Conservation (phyloP, 2,797 vertebrate genomes). For the Epinephelus coioides region DNA sequence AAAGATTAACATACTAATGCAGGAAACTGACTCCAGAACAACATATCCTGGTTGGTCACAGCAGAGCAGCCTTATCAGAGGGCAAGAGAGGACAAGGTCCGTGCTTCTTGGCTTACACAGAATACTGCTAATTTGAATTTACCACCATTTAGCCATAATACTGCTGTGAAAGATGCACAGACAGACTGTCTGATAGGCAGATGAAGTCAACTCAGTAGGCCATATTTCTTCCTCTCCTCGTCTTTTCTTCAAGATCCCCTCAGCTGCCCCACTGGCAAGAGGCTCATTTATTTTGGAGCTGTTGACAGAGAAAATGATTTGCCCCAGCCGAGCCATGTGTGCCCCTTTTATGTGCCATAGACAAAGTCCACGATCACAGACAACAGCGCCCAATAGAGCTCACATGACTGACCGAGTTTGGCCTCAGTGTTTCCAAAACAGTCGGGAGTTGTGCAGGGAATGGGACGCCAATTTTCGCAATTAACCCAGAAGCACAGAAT, state of each 20-base stretch:
- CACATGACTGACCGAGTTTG: conserved; percentile 62
- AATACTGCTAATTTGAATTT: conserved; percentile 43
- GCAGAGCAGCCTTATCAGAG: conserved; percentile 62
- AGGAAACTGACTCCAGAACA: conserved; percentile 73
- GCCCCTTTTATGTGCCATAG: conserved; percentile 46
- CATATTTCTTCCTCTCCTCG: conserved; percentile 35
- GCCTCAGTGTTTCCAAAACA: conserved; percentile 64
- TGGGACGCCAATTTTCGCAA: conserved; percentile 28
- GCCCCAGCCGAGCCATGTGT: conserved; percentile 38
- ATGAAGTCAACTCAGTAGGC: conserved; percentile 48
- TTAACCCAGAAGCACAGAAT: conserved; percentile 51
- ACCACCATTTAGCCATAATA: conserved; percentile 35
- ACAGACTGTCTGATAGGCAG: conserved; percentile 38
- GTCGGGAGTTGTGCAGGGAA: conserved; percentile 24
- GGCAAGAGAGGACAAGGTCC: conserved; percentile 58
- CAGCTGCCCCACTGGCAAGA: conserved; percentile 27
- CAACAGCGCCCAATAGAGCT: conserved; percentile 41
- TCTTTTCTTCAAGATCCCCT: conserved; percentile 33
- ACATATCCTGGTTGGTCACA: conserved; percentile 67
- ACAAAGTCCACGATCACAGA: conserved; percentile 60
- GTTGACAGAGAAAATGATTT: conserved; percentile 62
- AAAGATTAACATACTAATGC: conserved; percentile 37
- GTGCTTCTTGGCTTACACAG: conserved; percentile 35
- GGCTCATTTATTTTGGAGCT: conserved; percentile 51
- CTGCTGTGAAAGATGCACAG: conserved; percentile 48